These are phyloP conservation scores for Lepus americanus DNA, from an alignment of 2,113 vertebrate genomes.

Conservation along the genomic window DNA sequence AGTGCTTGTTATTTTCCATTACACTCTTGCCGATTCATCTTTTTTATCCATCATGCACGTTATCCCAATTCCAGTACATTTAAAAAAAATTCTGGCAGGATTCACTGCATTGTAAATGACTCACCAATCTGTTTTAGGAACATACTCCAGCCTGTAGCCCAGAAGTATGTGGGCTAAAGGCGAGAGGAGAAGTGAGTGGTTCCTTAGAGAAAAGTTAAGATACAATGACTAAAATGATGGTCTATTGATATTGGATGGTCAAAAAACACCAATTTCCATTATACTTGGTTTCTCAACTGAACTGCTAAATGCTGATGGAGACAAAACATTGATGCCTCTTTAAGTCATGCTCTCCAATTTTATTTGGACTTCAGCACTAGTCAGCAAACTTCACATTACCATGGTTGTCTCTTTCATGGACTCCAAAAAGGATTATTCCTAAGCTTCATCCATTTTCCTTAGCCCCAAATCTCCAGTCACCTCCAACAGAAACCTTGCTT, in stretches of 20 bases:
- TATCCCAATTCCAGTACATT: background rate
- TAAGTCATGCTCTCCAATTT: slow-evolving; percentile 3
- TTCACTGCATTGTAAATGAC: background rate
- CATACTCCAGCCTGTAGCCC: background rate
- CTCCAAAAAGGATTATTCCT: background rate
- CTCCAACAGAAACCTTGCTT: background rate
- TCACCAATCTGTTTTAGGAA: background rate
- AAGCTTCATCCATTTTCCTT: background rate
- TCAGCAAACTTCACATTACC: background rate
- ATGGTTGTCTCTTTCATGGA: background rate
- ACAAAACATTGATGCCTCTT: background rate
- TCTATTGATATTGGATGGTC: background rate
- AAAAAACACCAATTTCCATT: background rate
- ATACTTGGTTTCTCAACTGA: background rate
- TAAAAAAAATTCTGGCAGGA: background rate
- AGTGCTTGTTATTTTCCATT: background rate
- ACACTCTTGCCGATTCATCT: background rate
- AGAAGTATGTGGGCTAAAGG: slow-evolving; percentile 35
- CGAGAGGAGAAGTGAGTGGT: background rate
- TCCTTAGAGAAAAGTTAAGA: background rate
- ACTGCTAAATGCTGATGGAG: background rate
- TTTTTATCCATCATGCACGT: background rate
- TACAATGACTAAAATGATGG: background rate
- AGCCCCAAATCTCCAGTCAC: background rate
- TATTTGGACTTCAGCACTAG: background rate